phyloP scores from a whole-genome alignment of 1,140 invertebrate genomes.

The Hylyphantes graminicola region DNA sequence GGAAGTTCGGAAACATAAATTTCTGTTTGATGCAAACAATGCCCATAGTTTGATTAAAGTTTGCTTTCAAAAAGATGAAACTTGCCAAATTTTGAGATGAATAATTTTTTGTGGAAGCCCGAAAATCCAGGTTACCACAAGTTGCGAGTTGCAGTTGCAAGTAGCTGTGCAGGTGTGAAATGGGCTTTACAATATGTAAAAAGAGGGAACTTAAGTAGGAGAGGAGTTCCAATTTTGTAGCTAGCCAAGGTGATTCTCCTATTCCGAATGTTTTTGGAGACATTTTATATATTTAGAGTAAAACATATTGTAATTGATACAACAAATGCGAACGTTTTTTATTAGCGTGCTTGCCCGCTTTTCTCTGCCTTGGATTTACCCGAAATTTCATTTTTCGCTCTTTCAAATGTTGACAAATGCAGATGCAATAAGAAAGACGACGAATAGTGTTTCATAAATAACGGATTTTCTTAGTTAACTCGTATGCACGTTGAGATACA shows the following conservation, averaged over 20 bases:
- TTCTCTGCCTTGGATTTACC: slow-evolving; percentile 27
- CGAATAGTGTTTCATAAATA: too few relatives aligned
- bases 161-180: too few relatives aligned
- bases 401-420: slow-evolving; percentile 42
- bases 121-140: too few relatives aligned
- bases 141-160: too few relatives aligned
- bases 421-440: slow-evolving; percentile 3
- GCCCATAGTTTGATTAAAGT: too few relatives aligned
- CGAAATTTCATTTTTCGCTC: slow-evolving; percentile 50
- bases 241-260: slow-evolving; percentile 34
- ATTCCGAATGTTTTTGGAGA: slow-evolving; percentile 20
- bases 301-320: background rate
- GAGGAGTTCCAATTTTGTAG: slow-evolving; percentile 53
- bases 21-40: too few relatives aligned
- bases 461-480: too few relatives aligned
- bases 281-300: slow-evolving; percentile 50
- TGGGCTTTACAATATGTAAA: slow-evolving; percentile 3
- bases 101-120: too few relatives aligned
- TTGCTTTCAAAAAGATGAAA: too few relatives aligned
- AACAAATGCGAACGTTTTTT: slow-evolving; percentile 44
- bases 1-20: too few relatives aligned
- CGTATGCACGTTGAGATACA: too few relatives aligned
- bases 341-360: slow-evolving; percentile 41
- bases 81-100: too few relatives aligned
- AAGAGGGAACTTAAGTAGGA: slow-evolving; percentile 43